phyloP scores from a whole-genome alignment of 1,140 invertebrate genomes.

The Atopsyche davidsoni region DNA sequence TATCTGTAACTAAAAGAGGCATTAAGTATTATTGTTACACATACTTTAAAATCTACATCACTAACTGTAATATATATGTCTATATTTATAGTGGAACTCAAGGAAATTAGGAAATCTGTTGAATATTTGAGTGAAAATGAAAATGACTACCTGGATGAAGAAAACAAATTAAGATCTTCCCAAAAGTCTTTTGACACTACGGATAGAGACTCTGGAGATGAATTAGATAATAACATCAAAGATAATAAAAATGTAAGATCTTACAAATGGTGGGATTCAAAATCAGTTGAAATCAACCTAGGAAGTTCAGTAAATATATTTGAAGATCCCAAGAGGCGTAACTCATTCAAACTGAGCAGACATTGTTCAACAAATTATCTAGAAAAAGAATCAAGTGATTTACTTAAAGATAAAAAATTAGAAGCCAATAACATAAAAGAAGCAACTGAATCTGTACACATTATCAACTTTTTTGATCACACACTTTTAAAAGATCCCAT shows the following conservation, averaged over 20 bases:
- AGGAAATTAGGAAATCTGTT: constrained; percentile 13
- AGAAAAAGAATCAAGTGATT: constrained; percentile 3
- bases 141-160: constrained; percentile 22
- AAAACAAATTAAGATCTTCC: neutral
- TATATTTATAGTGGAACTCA: constrained; percentile 21
- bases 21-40: too few species aligned
- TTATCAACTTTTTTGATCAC: constrained; percentile 49
- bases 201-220: neutral
- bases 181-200: constrained; percentile 9
- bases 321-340: constrained; percentile 1
- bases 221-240: neutral
- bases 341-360: neutral
- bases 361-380: neutral
- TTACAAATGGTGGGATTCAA: constrained; percentile 24
- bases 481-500: constrained; percentile 50
- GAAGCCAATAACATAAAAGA: constrained; percentile 6
- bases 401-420: constrained; percentile 2
- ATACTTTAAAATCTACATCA: too few species aligned
- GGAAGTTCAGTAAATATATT: constrained; percentile 25
- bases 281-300: constrained; percentile 22
- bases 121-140: constrained; percentile 25
- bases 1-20: too few species aligned
- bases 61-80: neutral
- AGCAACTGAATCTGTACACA: constrained; percentile 5
- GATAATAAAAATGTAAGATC: neutral